Percentiles rank a stretch among this genome's conserved stretches.
phyloP scores from a whole-genome alignment of 2,888 invertebrate species.

The Gibbula magus region DNA sequence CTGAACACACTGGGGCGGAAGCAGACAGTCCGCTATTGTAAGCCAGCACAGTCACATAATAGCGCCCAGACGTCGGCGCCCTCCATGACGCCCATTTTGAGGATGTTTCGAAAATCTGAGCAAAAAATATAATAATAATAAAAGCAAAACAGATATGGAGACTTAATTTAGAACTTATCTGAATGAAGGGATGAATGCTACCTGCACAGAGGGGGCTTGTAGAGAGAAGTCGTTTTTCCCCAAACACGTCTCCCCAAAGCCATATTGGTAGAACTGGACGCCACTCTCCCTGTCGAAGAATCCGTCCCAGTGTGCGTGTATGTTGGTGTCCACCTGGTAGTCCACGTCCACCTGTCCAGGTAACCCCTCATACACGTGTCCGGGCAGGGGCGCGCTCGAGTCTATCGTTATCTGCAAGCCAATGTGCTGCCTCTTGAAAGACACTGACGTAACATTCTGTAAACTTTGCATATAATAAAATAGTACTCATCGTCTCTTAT shows the following conservation, averaged over 20 bases:
- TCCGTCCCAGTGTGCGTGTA: conserved; percentile 56
- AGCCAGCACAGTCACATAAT: conserved; percentile 57
- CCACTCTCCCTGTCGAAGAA: conserved; percentile 64
- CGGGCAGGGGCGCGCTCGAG: conserved; percentile 53
- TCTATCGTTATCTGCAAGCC: conserved; percentile 57
- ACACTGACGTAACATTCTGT: too few species aligned
- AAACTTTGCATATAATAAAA: too few species aligned
- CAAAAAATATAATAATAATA: too few species aligned
- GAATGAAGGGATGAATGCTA: too few species aligned
- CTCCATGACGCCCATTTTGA: conserved; percentile 36
- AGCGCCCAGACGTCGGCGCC: conserved; percentile 44
- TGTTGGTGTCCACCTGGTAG: conserved; percentile 44
- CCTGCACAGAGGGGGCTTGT: too few species aligned
- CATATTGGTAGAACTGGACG: conserved; percentile 54
- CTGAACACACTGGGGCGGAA: conserved; percentile 61
- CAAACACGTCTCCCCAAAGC: conserved; percentile 23
- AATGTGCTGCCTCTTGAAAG: too few species aligned
- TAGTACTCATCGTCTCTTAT: too few species aligned
- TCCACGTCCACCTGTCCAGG: conserved; percentile 51
- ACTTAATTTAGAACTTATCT: too few species aligned
- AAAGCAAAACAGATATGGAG: too few species aligned
- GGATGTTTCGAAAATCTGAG: conserved; percentile 41
- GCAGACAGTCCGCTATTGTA: conserved; percentile 55
- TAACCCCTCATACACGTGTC: conserved; percentile 54
- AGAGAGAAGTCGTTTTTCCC: neutral